Conservation (phyloP, 2,888 invertebrate genomes). For the Malthinus seriepunctatus region DNA sequence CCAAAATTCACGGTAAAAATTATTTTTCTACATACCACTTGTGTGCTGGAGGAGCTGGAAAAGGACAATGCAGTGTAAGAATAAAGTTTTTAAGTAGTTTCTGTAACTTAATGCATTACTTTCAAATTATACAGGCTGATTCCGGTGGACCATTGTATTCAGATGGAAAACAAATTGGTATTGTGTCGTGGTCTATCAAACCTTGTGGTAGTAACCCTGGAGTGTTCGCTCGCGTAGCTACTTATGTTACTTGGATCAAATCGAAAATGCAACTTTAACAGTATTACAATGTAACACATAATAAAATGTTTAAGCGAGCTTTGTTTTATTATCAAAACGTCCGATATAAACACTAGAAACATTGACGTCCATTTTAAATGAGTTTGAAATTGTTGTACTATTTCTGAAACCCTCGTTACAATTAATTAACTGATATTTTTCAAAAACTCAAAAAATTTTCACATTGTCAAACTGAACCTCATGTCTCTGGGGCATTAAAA, state of each 20-base stretch:
- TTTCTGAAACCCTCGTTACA: too few species aligned
- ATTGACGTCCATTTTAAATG: too few species aligned
- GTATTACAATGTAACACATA: too few species aligned
- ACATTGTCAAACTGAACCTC: too few species aligned
- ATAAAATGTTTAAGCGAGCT: too few species aligned
- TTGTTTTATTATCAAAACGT: too few species aligned
- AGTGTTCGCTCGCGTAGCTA: constrained; percentile 53
- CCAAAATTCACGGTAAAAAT: neutral
- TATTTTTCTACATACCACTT: constrained; percentile 27
- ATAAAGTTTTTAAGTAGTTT: neutral
- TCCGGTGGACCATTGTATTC: constrained; percentile 54
- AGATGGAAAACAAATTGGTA: constrained; percentile 49
- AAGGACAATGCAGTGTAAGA: constrained; percentile 45
- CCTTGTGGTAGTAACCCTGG: constrained; percentile 54
- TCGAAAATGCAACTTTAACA: too few species aligned
- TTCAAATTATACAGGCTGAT: constrained; percentile 15
- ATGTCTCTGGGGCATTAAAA: too few species aligned
- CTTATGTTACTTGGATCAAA: constrained; percentile 42
- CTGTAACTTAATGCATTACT: neutral
- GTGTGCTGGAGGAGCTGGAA: constrained; percentile 49
- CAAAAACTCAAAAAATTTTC: too few species aligned
- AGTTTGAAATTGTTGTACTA: too few species aligned
- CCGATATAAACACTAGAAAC: too few species aligned
- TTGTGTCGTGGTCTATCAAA: constrained; percentile 55
- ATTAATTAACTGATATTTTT: too few species aligned